Evolutionary conservation across 2,888 invertebrate genomes (phyloP), one percentile per base, ranked within the genome.

Genomic region (Invenusta paracnida): DNA sequence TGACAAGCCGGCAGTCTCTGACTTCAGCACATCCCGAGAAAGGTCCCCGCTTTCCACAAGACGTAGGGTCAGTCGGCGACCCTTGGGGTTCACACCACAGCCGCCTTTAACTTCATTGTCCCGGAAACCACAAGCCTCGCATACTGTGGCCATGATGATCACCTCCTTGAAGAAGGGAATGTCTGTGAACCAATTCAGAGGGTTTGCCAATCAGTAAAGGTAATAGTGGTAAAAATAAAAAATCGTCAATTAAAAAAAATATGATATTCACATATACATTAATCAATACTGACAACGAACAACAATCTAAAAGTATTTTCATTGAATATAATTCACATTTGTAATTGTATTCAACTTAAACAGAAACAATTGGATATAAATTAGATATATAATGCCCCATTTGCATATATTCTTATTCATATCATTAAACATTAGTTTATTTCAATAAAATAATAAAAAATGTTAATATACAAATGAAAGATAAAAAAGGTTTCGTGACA

Each of bases 51-150:
- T 93, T 67, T 92, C 92, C 0, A 93, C 93, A 0, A 98, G 93
- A 81, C 93, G 93, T 0, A 98, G 93, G 89, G 94, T 94, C 87
- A 97, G 95, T 87, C 93, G 93, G 0, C 94, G 93, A 0, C 97
- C 98, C 88, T 94, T 93, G 0, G 94, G 93, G 90, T 96, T 96
- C 48, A 98, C 94, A 0, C 97, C 97, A 25, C 95, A 93, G 0
- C 96, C 96, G 0, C 96, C 95, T 91, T 98, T 98, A 0, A 99
- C 97, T 93, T 99, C 99, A 90, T 96, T 98, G 0, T 97, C 96
- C 88, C 95, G 94, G 89, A 94, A 93, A 0, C 98, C 98, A 91
- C 99, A 99, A 0, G 91, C 90, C 23, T 97, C 97, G 91, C 99
- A 99, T 0, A 92, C 93, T 0, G 97, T 97, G 0, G 98, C 96